Evolutionary conservation across 2,113 vertebrate genomes (phyloP).

Genomic region (Patagioenas fasciata): DNA sequence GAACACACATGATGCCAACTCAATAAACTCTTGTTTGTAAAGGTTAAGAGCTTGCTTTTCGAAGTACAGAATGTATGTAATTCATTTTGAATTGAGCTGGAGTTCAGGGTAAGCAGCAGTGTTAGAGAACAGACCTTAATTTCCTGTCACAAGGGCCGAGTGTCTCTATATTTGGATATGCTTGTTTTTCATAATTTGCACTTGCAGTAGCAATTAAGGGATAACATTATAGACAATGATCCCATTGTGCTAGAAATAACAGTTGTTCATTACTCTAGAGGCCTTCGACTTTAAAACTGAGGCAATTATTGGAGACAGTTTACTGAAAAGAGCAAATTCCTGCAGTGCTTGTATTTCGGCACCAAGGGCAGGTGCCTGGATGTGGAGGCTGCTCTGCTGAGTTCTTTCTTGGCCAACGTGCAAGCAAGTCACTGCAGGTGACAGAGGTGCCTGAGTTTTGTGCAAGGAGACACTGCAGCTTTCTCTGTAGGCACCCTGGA

Average conservation of each 20-base stretch:
- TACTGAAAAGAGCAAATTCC: constrained; percentile 3
- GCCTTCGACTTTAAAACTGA: constrained; percentile 20
- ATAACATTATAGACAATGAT: constrained; percentile 1
- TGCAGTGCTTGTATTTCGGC: not conserved
- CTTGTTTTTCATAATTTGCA: constrained; percentile 19
- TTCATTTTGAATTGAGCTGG: not conserved
- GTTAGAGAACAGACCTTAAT: constrained; percentile 35
- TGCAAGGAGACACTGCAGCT: not conserved
- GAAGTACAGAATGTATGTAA: not conserved
- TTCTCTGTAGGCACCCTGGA: not conserved
- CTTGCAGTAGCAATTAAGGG: constrained; percentile 28
- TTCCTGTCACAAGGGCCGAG: constrained; percentile 29
- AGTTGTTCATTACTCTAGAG: constrained; percentile 32
- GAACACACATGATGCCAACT: not conserved
- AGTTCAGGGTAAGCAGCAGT: not conserved
- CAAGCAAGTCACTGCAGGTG: not conserved
- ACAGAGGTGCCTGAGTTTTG: not conserved
- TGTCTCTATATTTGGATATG: constrained; percentile 19
- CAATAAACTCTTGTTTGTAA: not conserved
- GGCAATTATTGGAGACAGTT: not conserved
- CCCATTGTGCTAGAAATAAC: constrained; percentile 46
- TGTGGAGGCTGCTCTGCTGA: not conserved
- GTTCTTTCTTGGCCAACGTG: not conserved
- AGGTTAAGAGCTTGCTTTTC: constrained; percentile 22
- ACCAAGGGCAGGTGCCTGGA: not conserved